Conservation (phyloP, 2,797 vertebrate species). For the Mormyrops boulengeri region DNA sequence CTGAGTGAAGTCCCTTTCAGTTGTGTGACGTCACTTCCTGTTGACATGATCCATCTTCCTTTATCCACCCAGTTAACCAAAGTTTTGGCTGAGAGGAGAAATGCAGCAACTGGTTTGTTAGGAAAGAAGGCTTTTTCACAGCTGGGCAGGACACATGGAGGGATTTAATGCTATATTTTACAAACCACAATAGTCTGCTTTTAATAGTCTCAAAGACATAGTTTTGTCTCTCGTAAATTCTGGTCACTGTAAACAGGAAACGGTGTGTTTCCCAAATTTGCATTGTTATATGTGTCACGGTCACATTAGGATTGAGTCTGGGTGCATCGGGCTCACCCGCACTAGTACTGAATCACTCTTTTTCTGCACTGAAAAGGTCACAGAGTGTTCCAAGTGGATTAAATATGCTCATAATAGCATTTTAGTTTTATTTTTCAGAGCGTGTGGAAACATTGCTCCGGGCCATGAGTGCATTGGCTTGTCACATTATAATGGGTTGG, state of each 20-base stretch:
- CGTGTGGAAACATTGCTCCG: not conserved
- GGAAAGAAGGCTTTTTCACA: slow-evolving; percentile 12
- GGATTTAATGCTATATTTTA: slow-evolving; percentile 17
- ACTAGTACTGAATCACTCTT: not conserved
- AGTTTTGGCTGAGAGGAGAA: not conserved
- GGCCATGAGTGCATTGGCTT: not conserved
- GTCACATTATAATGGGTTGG: not conserved
- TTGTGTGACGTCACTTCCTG: slow-evolving; percentile 22
- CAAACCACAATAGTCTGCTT: slow-evolving; percentile 18
- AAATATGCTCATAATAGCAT: not conserved
- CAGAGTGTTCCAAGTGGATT: not conserved
- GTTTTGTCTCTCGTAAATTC: slow-evolving; percentile 22
- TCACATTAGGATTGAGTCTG: not conserved
- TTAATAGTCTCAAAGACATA: slow-evolving; percentile 30
- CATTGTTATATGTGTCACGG: not conserved
- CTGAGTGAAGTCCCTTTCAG: not conserved
- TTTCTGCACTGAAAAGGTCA: not conserved
- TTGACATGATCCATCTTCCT: slow-evolving; percentile 15
- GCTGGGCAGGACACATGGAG: slow-evolving; percentile 5
- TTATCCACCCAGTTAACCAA: slow-evolving; percentile 4
- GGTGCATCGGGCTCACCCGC: not conserved
- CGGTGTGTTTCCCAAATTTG: slow-evolving; percentile 2
- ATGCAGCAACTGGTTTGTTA: not conserved
- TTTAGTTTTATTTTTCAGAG: slow-evolving; percentile 9
- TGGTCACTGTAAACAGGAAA: slow-evolving; percentile 27